Base-by-base conservation (phyloP, 2,888 invertebrate species). In the Marronus borbonicus region DNA sequence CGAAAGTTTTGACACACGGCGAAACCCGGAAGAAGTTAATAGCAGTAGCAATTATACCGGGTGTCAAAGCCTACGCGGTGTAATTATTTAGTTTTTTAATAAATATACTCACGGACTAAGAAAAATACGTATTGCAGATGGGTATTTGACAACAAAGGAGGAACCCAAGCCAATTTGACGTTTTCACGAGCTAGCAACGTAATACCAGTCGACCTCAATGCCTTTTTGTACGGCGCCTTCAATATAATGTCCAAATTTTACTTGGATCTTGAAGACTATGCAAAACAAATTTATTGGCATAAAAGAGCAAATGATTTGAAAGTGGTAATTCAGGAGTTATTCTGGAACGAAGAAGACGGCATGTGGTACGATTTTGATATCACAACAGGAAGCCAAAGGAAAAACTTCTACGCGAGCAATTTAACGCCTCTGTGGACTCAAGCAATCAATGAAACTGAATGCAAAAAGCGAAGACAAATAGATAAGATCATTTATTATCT, bases 331-430 rank as follows among this genome's bases (percentile, higher is more conserved):
- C 90, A 92, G n/a, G 90, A 91, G 3, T 91, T 96, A 0, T 88
- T 96, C 8, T 97, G 96, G 95, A 91, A 95, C 84, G 92, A 93
- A 64, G 90, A 92, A 31, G 92, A 92, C 52, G 95, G 95, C 0
- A 91, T 92, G 74, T 97, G 97, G 97, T 93, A 94, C 82, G 97
- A 97, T 87, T 95, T 93, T 85, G 94, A 96, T 82, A 85, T 93
- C 0, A 82, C 88, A 0, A 89, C 91, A 74, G 87, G 90, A 49
- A 85, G 88, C 58, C 91, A 90, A 76, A 90, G 94, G 12, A 91
- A 91, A 81, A 91, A 69, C 39, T 78, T 76, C 52, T 76, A 50
- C 24, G 78, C 78, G 12, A 82, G 81, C 31, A 95, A 96, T 84
- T 88, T 95, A 8, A 90, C 93, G 0, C 96, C 96, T 0, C 87